Evolutionary conservation across 2,113 vertebrate species (phyloP), one percentile per base, ranked within the genome.

Genomic region (Procavia capensis): DNA sequence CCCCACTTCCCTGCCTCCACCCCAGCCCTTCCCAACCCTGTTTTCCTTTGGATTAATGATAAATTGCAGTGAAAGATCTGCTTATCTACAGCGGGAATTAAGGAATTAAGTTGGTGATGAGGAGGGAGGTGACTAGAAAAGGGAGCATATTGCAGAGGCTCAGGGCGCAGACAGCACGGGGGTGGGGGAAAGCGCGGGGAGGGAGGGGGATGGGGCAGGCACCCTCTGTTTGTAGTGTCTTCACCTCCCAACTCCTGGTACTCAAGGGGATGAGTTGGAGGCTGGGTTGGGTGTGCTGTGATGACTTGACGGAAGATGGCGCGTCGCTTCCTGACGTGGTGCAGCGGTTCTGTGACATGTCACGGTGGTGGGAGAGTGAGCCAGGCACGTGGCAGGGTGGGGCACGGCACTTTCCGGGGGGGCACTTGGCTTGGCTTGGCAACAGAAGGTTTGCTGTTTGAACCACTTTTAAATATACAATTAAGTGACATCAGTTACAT

Each of bases 1-100:
- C 47, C 13, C 47, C 47, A 1, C 68, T 34, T 59, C 39, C 63
- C 57, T 29, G 3, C 41, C 85, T 63, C 76, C 85, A 27, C 25
- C 72, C 75, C 91, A 47, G 50, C 91, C 74, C 50, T 95, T 84
- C 89, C 88, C 29, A 84, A 8, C 85, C 88, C 96, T 83, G 79
- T 95, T 96, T 91, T 96, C 89, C 79, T 97, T 78, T 72, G 88
- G 93, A 96, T 96, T 95, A 94, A 84, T 14, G 22, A 47, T 89
- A 94, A 97, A 93, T 94, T 94, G 81, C 87, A 83, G 79, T 70
- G 93, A 66, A 72, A 91, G 85, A 95, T 79, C 90, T 2, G 34
- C 86, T 97, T 92, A 95, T 91, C 94, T 95, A 79, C 80, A 63
- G 91, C 85, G 76, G 92, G 95, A 96, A 94, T 96, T 95, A 96